A percentile compares a stretch with the other conserved stretches of the same genome.
These are phyloP conservation scores for Xenops minutus DNA, from an alignment of 2,797 vertebrate genomes.

Conservation along the genomic window DNA sequence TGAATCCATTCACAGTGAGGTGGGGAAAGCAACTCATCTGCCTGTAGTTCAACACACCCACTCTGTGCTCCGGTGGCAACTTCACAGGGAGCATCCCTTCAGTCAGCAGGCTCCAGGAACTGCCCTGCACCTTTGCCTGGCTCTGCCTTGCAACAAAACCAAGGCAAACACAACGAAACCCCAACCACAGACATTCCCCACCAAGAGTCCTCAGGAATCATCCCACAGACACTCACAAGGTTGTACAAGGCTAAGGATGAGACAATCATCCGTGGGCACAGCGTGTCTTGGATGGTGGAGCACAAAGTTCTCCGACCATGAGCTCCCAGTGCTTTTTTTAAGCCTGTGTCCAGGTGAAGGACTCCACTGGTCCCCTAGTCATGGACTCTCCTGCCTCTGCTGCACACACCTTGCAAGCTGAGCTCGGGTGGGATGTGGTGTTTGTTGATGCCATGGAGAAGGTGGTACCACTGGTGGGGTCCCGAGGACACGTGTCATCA, in stretches of 20 bases:
- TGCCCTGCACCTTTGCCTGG: background rate
- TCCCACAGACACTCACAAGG: background rate
- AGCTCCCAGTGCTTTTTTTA: background rate
- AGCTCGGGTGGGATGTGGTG: background rate
- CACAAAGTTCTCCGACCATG: background rate
- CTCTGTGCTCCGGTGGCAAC: background rate
- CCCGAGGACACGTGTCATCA: background rate
- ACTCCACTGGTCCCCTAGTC: background rate
- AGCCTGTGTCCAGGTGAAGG: background rate
- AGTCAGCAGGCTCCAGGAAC: background rate
- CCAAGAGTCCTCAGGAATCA: background rate
- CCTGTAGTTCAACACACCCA: background rate
- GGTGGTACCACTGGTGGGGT: background rate
- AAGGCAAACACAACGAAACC: rapidly evolving
- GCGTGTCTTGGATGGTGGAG: background rate
- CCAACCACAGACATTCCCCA: background rate
- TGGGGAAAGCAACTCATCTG: background rate
- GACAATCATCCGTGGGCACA: background rate
- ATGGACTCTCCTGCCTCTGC: background rate
- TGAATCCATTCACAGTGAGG: background rate
- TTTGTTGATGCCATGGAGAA: background rate
- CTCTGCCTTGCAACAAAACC: background rate
- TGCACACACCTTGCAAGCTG: background rate
- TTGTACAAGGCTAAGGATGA: background rate
- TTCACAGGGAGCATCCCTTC: background rate